Conservation (phyloP, 2,888 invertebrate species). For the Mesochorus sp. region DNA sequence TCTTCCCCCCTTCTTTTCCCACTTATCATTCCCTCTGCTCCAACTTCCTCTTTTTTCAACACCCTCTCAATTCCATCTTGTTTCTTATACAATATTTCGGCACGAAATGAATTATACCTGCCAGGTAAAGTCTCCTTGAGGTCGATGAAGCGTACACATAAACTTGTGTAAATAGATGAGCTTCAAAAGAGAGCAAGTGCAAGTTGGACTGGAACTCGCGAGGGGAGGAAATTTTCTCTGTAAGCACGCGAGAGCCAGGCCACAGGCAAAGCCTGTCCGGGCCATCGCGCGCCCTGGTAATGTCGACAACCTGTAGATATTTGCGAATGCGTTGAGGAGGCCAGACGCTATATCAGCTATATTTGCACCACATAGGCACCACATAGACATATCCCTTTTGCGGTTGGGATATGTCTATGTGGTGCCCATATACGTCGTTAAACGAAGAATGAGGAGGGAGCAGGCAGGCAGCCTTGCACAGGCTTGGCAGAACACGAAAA, state of each 20-base stretch:
- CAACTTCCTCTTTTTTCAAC: background rate
- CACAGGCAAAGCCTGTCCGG: conserved; percentile 30
- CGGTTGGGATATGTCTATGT: background rate
- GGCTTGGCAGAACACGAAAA: conserved; percentile 40
- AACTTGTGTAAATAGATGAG: conserved; percentile 20
- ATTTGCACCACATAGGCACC: background rate
- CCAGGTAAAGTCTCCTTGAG: conserved; percentile 50
- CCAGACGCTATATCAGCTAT: conserved; percentile 21
- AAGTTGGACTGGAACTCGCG: conserved; percentile 33
- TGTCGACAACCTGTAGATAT: conserved; percentile 66
- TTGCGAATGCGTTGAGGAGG: conserved; percentile 60
- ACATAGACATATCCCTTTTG: background rate
- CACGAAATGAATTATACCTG: conserved; percentile 61
- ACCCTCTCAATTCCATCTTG: background rate
- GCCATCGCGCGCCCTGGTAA: conserved; percentile 43
- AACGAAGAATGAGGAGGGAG: conserved; percentile 21
- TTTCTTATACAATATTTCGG: conserved; percentile 45
- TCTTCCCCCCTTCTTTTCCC: background rate
- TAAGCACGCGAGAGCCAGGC: conserved; percentile 37
- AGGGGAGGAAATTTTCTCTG: conserved; percentile 13
- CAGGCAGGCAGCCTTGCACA: background rate
- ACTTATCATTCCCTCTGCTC: background rate
- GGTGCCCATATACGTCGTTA: conserved; percentile 36
- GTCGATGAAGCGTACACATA: conserved; percentile 40
- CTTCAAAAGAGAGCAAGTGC: conserved; percentile 24